A percentile compares a stretch with the other conserved stretches of the same genome.
Evolutionary conservation across 2,888 invertebrate genomes (phyloP).

Genomic region (Schizaphis graminum): DNA sequence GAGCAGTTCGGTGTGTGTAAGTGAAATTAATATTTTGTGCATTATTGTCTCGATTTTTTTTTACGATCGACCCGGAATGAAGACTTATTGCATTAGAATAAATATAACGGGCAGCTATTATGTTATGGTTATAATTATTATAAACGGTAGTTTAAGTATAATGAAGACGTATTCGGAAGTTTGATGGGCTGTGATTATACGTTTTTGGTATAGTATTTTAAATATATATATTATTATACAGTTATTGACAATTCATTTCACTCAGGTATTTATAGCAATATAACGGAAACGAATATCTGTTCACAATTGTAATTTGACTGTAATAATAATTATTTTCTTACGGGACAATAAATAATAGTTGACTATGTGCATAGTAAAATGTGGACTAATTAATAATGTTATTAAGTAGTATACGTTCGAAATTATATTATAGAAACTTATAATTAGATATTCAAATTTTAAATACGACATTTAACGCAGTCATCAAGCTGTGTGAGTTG

Average conservation of each 20-base stretch:
- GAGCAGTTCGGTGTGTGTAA: neutral
- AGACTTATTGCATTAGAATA: neutral
- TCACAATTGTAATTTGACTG: neutral
- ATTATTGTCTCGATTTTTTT: neutral
- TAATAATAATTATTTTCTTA: neutral
- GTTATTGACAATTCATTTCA: neutral
- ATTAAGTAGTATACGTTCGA: neutral
- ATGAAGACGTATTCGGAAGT: neutral
- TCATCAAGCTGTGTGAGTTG: neutral
- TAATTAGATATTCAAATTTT: neutral
- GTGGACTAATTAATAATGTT: neutral
- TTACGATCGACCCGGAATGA: neutral
- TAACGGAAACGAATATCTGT: neutral
- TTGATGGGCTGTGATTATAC: neutral
- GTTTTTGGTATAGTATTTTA: neutral
- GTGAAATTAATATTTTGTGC: neutral
- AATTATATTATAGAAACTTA: neutral
- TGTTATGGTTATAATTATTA: neutral
- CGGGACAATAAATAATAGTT: neutral
- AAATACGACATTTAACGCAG: neutral
- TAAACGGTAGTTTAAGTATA: too few relatives aligned
- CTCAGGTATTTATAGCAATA: neutral
- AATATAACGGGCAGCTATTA: neutral
- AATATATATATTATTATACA: neutral
- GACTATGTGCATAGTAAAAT: neutral